These are phyloP conservation scores for Menidia beryllina DNA, from an alignment of 2,113 vertebrate species.

Conservation along the genomic window DNA sequence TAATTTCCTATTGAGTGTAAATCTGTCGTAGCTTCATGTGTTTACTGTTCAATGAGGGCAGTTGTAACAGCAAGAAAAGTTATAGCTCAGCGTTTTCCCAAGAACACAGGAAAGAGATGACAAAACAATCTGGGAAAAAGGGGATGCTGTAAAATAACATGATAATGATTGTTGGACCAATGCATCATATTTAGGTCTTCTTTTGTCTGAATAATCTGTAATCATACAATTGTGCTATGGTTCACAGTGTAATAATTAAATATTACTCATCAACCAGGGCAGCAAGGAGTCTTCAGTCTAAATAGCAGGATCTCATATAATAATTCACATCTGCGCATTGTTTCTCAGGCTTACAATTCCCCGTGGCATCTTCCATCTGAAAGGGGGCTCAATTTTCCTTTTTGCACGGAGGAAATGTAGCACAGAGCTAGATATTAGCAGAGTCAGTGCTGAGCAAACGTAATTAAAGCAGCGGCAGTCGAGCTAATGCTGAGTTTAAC, in stretches of 20 bases:
- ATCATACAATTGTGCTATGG: neutral
- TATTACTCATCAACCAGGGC: neutral
- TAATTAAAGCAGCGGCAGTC: slow-evolving; percentile 64
- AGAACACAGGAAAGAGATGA: slow-evolving; percentile 8
- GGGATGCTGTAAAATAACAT: neutral
- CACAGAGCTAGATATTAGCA: slow-evolving; percentile 53
- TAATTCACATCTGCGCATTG: neutral
- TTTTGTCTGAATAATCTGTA: neutral
- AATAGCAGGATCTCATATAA: neutral
- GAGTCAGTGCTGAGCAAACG: slow-evolving; percentile 65
- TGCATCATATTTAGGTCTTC: neutral
- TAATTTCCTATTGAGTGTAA: slow-evolving; percentile 5
- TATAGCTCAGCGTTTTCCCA: slow-evolving; percentile 27
- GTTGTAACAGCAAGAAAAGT: slow-evolving; percentile 36
- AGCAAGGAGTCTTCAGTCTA: neutral
- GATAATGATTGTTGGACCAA: slow-evolving; percentile 15
- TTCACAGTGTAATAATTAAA: neutral
- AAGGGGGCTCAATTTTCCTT: slow-evolving; percentile 22
- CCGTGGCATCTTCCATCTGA: slow-evolving; percentile 23
- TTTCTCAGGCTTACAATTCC: slow-evolving; percentile 21
- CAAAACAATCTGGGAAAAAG: slow-evolving; percentile 20
- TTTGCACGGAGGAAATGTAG: slow-evolving; percentile 30
- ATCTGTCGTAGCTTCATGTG: slow-evolving; percentile 28
- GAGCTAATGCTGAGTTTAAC: slow-evolving; percentile 69
- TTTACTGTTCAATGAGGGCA: slow-evolving; percentile 24